Evolutionary conservation across 2,797 vertebrate genomes (phyloP).

Genomic region (Pteropus rufus): DNA sequence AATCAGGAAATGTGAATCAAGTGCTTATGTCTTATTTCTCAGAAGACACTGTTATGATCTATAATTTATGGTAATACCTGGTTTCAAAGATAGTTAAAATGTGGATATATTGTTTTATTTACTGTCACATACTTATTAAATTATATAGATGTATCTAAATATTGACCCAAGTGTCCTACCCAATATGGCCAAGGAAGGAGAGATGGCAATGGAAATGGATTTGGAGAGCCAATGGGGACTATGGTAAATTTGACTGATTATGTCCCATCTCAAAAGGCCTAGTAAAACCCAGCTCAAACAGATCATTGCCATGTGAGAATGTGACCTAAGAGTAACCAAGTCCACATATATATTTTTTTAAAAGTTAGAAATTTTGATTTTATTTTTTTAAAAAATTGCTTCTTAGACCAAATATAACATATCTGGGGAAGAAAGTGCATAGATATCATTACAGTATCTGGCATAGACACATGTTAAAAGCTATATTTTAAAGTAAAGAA

Average conservation of each 20-base stretch:
- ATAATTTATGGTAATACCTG: not conserved
- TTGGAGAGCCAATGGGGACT: not conserved
- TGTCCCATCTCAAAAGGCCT: not conserved
- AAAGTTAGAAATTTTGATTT: not conserved
- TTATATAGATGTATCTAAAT: not conserved
- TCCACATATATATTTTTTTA: not conserved
- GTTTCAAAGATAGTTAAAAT: constrained; percentile 9
- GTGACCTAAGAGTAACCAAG: not conserved
- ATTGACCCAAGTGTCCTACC: not conserved
- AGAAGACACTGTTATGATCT: not conserved
- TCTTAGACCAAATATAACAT: not conserved
- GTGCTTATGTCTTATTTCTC: not conserved
- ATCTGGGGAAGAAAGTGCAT: not conserved
- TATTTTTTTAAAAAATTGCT: not conserved
- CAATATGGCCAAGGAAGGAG: not conserved
- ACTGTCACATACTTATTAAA: not conserved
- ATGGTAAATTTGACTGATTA: not conserved
- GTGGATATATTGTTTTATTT: not conserved
- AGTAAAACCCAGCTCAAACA: not conserved
- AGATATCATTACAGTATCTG: not conserved
- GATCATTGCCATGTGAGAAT: not conserved
- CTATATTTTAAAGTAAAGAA: constrained; percentile 11
- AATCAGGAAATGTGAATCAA: not conserved
- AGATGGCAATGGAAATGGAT: not conserved
- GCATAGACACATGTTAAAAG: not conserved